These are phyloP conservation scores for Drosophila mauritiana DNA, from an alignment of 1,140 invertebrate genomes.

Conservation along the genomic window DNA sequence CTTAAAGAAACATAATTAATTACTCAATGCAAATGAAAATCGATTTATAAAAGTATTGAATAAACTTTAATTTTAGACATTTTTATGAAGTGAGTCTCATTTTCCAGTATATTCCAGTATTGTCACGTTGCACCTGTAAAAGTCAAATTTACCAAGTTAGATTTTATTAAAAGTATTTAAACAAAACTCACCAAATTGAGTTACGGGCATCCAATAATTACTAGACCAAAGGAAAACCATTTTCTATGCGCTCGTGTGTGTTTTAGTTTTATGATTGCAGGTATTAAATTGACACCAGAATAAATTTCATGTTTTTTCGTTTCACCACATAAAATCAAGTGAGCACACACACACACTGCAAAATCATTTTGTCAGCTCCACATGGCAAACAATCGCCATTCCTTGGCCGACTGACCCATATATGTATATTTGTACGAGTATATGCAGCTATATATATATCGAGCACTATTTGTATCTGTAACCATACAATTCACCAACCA, in stretches of 20 bases:
- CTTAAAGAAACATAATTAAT: too few relatives aligned
- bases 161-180: too few relatives aligned
- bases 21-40: too few relatives aligned
- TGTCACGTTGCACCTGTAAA: too few relatives aligned
- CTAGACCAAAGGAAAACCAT: too few relatives aligned
- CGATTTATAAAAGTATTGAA: neutral
- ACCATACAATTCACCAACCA: slow-evolving; percentile 22
- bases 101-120: too few relatives aligned
- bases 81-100: too few relatives aligned
- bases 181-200: too few relatives aligned
- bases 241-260: too few relatives aligned
- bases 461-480: slow-evolving; percentile 17
- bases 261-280: neutral
- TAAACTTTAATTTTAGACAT: too few relatives aligned
- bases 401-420: slow-evolving; percentile 32
- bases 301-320: neutral
- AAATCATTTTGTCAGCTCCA: slow-evolving; percentile 25
- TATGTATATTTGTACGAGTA: neutral
- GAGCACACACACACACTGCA: neutral
- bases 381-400: slow-evolving; percentile 30
- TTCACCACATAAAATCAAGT: slow-evolving; percentile 7
- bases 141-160: too few relatives aligned
- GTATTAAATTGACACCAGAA: neutral
- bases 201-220: too few relatives aligned
- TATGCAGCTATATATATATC: slow-evolving; percentile 11